Conservation (phyloP, 2,113 vertebrate species). For the Mastomys natalensis region DNA sequence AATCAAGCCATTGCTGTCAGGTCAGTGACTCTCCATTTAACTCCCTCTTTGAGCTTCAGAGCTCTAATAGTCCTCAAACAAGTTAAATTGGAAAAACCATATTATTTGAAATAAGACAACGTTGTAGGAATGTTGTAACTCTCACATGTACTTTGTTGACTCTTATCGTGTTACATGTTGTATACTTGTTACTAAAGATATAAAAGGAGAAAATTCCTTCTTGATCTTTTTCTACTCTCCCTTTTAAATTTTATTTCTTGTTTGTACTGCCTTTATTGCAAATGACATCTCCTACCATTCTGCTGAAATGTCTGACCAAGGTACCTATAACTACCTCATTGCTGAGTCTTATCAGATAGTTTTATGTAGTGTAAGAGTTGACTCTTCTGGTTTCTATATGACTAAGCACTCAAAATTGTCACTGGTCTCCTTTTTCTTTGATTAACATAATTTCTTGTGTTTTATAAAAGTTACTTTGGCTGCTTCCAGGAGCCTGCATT, state of each 20-base stretch:
- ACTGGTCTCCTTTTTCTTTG: background rate
- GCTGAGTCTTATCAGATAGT: background rate
- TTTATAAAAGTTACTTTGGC: slow-evolving; percentile 45
- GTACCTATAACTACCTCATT: background rate
- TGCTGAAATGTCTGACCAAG: background rate
- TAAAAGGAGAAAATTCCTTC: background rate
- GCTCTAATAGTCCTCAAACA: background rate
- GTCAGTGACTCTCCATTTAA: slow-evolving; percentile 82
- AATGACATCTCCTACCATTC: slow-evolving; percentile 7
- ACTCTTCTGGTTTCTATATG: background rate
- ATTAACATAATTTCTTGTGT: background rate
- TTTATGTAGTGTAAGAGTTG: background rate
- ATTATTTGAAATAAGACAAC: background rate
- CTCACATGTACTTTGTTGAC: slow-evolving; percentile 5
- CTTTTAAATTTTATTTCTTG: slow-evolving; percentile 7
- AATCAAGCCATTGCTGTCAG: slow-evolving; percentile 95
- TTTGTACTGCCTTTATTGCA: background rate
- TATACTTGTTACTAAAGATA: background rate
- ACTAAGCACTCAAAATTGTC: background rate
- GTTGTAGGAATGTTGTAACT: background rate
- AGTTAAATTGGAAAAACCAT: background rate
- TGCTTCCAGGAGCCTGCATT: slow-evolving; percentile 5
- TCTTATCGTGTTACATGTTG: background rate
- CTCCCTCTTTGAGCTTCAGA: slow-evolving; percentile 27
- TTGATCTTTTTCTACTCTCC: background rate